Conservation (phyloP, 2,797 vertebrate genomes). For the Peromyscus melanophrys region DNA sequence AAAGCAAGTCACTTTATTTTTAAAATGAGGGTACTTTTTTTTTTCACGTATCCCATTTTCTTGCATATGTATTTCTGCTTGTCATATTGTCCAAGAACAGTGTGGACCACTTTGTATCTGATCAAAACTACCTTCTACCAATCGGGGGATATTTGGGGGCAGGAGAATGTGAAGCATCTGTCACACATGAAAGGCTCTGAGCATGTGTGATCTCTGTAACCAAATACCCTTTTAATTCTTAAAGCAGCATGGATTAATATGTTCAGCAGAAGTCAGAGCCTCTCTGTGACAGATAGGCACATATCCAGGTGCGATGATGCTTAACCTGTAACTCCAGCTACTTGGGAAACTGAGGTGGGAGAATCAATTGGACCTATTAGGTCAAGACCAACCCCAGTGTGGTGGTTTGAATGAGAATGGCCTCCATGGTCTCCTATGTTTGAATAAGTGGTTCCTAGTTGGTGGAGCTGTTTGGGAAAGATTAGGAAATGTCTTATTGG, state of each 20-base stretch:
- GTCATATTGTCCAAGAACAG: not conserved
- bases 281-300: not conserved
- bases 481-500: not conserved
- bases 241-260: not conserved
- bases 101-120: not conserved
- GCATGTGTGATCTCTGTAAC: not conserved
- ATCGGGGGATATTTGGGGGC: slow-evolving; percentile 10
- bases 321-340: not conserved
- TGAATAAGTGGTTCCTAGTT: not conserved
- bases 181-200: not conserved
- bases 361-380: not conserved
- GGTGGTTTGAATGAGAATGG: not conserved
- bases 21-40: not conserved
- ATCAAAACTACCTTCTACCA: slow-evolving; percentile 14
- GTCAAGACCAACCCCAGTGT: not conserved
- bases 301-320: rapidly evolving
- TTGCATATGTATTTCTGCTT: not conserved
- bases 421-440: not conserved
- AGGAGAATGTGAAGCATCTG: not conserved
- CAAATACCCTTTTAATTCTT: not conserved
- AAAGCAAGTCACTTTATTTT: slow-evolving; percentile 21
- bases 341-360: not conserved
- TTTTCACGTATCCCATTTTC: not conserved
- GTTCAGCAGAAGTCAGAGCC: not conserved
- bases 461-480: not conserved